A percentile compares a stretch with the other conserved stretches of the same genome.
These are phyloP conservation scores for Orthosia gracilis DNA, from an alignment of 2,888 invertebrate genomes.

Conservation along the genomic window DNA sequence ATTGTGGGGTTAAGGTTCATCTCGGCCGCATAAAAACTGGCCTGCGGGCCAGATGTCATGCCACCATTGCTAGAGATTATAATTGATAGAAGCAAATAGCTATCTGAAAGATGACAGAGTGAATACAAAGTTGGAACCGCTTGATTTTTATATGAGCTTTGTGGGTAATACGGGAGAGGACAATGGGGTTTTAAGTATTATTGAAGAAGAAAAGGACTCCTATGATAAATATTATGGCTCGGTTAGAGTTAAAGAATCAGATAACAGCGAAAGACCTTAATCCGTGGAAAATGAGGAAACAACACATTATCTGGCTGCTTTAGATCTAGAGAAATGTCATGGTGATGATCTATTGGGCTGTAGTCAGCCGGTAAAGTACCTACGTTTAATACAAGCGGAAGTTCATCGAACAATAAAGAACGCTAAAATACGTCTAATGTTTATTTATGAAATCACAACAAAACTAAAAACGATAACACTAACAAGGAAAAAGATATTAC, in stretches of 20 bases:
- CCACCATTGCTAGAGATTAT: too few species aligned
- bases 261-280: background rate
- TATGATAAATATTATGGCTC: background rate
- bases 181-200: background rate
- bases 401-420: constrained; percentile 27
- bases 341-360: background rate
- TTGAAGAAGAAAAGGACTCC: background rate
- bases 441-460: constrained; percentile 47
- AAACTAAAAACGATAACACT: constrained; percentile 21
- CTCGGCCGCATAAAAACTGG: too few species aligned
- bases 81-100: background rate
- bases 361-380: constrained; percentile 2
- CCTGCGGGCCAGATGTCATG: too few species aligned
- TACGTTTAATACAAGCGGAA: constrained; percentile 31
- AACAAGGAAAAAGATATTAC: constrained; percentile 54
- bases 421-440: constrained; percentile 29
- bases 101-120: background rate
- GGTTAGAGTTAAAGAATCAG: background rate
- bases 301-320: too few species aligned
- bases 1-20: too few species aligned
- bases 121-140: background rate
- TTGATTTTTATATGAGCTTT: background rate
- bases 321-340: background rate
- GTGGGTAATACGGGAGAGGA: background rate
- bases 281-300: background rate